Evolutionary conservation across 2,888 invertebrate genomes (phyloP), one percentile per base, ranked within the genome.

Genomic region (Cerastoderma edule): DNA sequence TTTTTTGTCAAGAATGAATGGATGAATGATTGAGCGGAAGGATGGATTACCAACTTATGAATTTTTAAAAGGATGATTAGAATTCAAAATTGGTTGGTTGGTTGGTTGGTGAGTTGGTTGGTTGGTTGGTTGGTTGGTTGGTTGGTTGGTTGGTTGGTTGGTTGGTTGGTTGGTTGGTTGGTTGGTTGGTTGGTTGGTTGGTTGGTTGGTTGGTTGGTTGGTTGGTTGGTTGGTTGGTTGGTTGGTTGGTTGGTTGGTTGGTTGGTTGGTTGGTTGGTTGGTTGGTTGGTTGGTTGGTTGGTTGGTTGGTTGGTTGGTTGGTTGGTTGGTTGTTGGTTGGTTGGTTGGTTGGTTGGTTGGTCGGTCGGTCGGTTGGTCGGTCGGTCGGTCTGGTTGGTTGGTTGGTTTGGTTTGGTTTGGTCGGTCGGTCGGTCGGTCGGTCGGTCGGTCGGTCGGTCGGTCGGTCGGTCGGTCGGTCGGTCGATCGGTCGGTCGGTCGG

Each of bases 261-360:
- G 44, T 44, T 44, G 44, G 44, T 44, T 44, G 44, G 44, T 44
- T 44, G 44, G 44, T 44, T 44, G 44, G 44, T 44, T 44, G 44
- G 44, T 44, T 44, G 44, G 44, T 44, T 44, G 44, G 44, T 44
- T 44, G 44, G n/a, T n/a, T 44, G 44, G 44, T 44, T 44, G 44
- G 44, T 44, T 44, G 44, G 44, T 44, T 44, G 44, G 44, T 44
- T 10, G 44, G 44, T 44, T n/a, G n/a, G n/a, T n/a, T n/a, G n/a
- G n/a, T n/a, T n/a, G n/a, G n/a, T n/a, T n/a, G n/a, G n/a, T n/a
- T n/a, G n/a, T n/a, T n/a, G n/a, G n/a, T n/a, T n/a, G n/a, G n/a
- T n/a, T n/a, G n/a, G n/a, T n/a, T n/a, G n/a, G n/a, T n/a, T n/a
- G n/a, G n/a, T n/a, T n/a, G n/a, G n/a, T n/a, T n/a, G n/a, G n/a